Conservation (phyloP, 64 coral and sea anemone species). For the Hydrozoanthus tunicans region DNA sequence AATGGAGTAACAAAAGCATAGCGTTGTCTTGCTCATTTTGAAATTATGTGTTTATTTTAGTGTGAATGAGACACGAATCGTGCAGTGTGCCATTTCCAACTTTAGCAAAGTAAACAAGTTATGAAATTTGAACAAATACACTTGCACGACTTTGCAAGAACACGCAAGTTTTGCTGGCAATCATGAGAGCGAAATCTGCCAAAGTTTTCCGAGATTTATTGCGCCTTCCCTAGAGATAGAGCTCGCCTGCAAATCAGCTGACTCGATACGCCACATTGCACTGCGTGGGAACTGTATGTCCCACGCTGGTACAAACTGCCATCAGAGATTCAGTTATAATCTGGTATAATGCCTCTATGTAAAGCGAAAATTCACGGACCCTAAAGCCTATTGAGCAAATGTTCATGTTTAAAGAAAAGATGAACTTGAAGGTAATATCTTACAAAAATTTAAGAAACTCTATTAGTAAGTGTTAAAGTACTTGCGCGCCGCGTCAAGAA, state of each 20-base stretch:
- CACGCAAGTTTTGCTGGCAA: background rate
- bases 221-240: background rate
- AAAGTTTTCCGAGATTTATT: background rate
- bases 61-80: background rate
- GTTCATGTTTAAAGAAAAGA: too few relatives aligned
- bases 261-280: background rate
- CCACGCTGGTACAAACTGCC: too few relatives aligned
- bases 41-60: background rate
- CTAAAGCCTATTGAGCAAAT: too few relatives aligned
- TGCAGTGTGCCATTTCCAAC: background rate
- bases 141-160: background rate
- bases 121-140: background rate
- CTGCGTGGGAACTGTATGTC: conserved; percentile 14
- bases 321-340: too few relatives aligned
- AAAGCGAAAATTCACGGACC: too few relatives aligned
- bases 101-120: background rate
- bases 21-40: too few relatives aligned
- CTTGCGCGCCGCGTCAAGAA: too few relatives aligned
- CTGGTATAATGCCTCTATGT: too few relatives aligned
- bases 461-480: too few relatives aligned
- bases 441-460: too few relatives aligned
- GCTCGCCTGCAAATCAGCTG: background rate
- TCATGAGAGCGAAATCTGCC: background rate
- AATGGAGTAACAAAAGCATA: too few relatives aligned
- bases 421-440: too few relatives aligned